These are phyloP conservation scores for Lagopus leucura DNA, from an alignment of 2,113 vertebrate species.

Conservation along the genomic window DNA sequence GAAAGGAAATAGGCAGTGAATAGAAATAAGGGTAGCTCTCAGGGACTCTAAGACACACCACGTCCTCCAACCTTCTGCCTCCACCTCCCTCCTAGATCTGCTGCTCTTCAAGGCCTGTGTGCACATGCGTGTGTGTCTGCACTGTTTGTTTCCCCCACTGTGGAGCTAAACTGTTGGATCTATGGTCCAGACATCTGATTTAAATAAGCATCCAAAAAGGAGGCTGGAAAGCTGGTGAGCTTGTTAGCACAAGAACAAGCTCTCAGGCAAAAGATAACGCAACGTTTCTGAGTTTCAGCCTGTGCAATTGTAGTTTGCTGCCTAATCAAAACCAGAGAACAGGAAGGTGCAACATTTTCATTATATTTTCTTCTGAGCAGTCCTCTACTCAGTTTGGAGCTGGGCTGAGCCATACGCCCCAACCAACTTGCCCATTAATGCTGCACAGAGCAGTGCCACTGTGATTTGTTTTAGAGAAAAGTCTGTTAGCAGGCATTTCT, in stretches of 20 bases:
- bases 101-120: not conserved
- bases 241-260: accelerated
- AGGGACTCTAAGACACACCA: not conserved
- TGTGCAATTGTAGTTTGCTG: not conserved
- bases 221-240: not conserved
- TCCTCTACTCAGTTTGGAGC: accelerated
- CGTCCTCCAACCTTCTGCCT: accelerated
- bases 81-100: not conserved
- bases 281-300: accelerated
- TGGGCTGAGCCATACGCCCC: accelerated
- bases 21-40: not conserved
- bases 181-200: not conserved
- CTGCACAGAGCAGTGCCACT: not conserved
- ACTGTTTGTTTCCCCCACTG: not conserved
- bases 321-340: not conserved
- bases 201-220: not conserved
- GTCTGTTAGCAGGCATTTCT: not conserved
- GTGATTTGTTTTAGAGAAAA: not conserved
- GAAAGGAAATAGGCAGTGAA: accelerated
- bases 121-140: accelerated
- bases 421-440: accelerated
- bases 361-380: not conserved
- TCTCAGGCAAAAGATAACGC: not conserved
- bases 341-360: accelerated
- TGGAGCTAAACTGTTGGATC: not conserved